Evolutionary conservation across 2,888 invertebrate species (phyloP).

Genomic region (Iphiclides podalirius): DNA sequence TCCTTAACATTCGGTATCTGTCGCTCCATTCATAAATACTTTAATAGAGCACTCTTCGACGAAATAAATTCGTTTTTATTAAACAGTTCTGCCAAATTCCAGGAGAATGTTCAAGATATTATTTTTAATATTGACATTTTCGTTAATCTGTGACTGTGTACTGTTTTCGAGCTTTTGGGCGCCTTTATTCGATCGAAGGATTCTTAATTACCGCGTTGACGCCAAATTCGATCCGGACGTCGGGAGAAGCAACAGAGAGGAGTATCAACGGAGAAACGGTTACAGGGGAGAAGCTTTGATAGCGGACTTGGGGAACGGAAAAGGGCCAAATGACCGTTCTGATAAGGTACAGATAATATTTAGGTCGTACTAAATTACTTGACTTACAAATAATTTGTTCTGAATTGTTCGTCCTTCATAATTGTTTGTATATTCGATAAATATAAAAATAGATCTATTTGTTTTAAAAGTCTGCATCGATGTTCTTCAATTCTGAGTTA

Average conservation of each 20-base stretch:
- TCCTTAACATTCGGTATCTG: constrained; percentile 33
- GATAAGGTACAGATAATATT: constrained; percentile 37
- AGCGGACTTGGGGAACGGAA: constrained; percentile 56
- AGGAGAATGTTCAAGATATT: constrained; percentile 28
- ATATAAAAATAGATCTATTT: too few relatives aligned
- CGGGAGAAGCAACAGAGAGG: constrained; percentile 41
- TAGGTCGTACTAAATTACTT: too few relatives aligned
- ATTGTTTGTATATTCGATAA: neutral
- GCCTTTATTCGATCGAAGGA: constrained; percentile 54
- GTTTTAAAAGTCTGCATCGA: too few relatives aligned
- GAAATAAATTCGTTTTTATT: neutral
- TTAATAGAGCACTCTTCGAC: constrained; percentile 17
- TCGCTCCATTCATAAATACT: constrained; percentile 15
- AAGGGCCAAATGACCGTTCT: constrained; percentile 28
- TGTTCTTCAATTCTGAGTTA: too few relatives aligned
- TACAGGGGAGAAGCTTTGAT: constrained; percentile 55
- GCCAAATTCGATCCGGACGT: constrained; percentile 47
- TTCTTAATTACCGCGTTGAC: constrained; percentile 60
- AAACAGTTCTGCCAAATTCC: too few relatives aligned
- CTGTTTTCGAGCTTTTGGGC: constrained; percentile 66
- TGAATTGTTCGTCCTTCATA: neutral
- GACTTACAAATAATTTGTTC: constrained; percentile 3
- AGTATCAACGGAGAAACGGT: constrained; percentile 49
- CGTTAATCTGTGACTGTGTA: constrained; percentile 37
- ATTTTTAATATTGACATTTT: constrained; percentile 34